Conservation (phyloP, 2,797 vertebrate species). For the Falco concolor region DNA sequence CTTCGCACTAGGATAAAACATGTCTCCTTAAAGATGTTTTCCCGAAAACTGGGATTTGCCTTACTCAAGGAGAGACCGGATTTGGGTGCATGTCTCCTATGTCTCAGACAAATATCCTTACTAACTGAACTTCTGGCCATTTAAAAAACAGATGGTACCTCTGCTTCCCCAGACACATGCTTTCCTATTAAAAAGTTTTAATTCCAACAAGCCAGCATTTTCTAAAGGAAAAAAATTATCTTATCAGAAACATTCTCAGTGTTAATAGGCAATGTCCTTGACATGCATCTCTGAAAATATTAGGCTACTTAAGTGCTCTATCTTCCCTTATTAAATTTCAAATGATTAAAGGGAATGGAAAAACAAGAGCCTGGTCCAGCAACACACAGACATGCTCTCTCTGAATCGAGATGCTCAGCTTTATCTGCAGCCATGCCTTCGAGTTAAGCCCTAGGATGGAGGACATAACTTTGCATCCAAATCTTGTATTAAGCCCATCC, state of each 20-base stretch:
- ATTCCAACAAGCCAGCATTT: neutral
- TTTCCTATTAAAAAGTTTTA: neutral
- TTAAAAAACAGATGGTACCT: neutral
- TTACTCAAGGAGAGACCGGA: neutral
- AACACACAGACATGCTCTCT: neutral
- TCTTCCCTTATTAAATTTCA: neutral
- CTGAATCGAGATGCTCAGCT: rapidly evolving
- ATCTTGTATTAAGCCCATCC: neutral
- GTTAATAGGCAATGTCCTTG: neutral
- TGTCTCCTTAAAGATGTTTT: neutral
- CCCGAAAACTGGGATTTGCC: neutral
- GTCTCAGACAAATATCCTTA: neutral
- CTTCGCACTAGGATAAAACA: neutral
- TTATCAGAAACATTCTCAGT: neutral
- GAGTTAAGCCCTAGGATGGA: neutral
- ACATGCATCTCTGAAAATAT: neutral
- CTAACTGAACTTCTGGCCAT: neutral
- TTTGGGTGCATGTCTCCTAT: neutral
- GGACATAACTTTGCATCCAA: neutral
- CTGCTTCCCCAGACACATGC: neutral
- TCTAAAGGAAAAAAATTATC: neutral
- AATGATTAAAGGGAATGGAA: neutral
- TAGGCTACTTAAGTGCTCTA: neutral
- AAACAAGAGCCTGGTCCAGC: neutral
- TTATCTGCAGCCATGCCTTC: neutral